Conservation (phyloP, 2,888 invertebrate species). For the Colostygia pectinataria region DNA sequence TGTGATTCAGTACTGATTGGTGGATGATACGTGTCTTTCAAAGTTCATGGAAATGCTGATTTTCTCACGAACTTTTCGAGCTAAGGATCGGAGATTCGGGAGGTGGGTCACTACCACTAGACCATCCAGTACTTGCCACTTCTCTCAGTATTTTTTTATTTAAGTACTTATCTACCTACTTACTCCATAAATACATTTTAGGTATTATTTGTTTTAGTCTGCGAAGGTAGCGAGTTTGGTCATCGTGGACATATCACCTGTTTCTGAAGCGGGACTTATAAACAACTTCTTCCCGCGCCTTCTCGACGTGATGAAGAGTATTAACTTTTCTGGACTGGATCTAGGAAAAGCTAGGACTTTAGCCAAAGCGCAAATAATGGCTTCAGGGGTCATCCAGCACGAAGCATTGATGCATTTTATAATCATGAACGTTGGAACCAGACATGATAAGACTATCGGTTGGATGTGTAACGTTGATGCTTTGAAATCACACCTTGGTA, state of each 20-base stretch:
- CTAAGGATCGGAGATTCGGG: too few relatives aligned
- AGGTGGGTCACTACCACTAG: too few relatives aligned
- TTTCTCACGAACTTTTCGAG: too few relatives aligned
- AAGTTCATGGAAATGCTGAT: too few relatives aligned
- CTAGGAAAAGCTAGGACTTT: constrained; percentile 83
- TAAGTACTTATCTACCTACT: too few relatives aligned
- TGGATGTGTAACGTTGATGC: constrained; percentile 59
- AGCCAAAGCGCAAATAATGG: constrained; percentile 48
- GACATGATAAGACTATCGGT: constrained; percentile 43
- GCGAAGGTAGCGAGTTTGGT: constrained; percentile 82
- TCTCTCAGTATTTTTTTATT: too few relatives aligned
- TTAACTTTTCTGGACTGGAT: constrained; percentile 79
- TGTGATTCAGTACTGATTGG: too few relatives aligned
- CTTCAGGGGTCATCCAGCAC: constrained; percentile 42
- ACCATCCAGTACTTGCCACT: too few relatives aligned
- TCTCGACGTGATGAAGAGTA: constrained; percentile 78
- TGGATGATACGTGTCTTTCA: too few relatives aligned
- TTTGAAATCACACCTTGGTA: constrained; percentile 42
- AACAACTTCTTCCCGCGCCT: constrained; percentile 79
- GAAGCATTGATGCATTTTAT: constrained; percentile 45
- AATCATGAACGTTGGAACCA: constrained; percentile 54
- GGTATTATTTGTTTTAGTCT: constrained; percentile 63
- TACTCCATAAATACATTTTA: too few relatives aligned
- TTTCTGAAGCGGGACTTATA: constrained; percentile 75
- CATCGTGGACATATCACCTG: constrained; percentile 88